phyloP scores from a whole-genome alignment of 1,140 invertebrate species.

The Diuraphis noxia region DNA sequence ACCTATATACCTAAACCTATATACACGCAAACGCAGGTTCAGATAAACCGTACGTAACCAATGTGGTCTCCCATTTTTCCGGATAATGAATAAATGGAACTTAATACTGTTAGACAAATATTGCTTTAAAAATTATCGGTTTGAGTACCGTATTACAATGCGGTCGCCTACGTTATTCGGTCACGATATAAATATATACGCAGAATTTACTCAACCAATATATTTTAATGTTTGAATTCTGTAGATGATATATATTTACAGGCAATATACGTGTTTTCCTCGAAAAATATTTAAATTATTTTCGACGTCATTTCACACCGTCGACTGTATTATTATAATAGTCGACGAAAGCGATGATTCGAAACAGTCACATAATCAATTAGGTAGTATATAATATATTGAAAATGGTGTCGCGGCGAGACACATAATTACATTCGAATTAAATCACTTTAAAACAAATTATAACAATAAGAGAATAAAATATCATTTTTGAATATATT shows the following conservation, averaged over 20 bases:
- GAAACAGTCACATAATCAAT: not conserved
- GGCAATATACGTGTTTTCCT: not conserved
- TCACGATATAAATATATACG: not conserved
- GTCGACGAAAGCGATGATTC: not conserved
- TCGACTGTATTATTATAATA: not conserved
- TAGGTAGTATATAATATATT: too few species aligned
- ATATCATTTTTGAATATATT: not conserved
- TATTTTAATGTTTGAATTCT: not conserved
- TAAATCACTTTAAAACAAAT: not conserved
- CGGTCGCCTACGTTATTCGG: not conserved
- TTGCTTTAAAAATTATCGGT: constrained; percentile 9
- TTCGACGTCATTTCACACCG: not conserved
- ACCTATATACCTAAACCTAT: too few species aligned
- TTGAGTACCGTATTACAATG: not conserved
- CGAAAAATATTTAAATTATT: not conserved
- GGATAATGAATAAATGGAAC: not conserved
- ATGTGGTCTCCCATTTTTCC: not conserved
- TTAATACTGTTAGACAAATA: not conserved
- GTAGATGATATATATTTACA: not conserved
- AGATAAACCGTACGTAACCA: not conserved
- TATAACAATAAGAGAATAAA: not conserved
- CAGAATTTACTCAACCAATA: not conserved
- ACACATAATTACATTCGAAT: not conserved
- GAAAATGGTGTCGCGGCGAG: not conserved
- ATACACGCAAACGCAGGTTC: too few species aligned